Conservation (phyloP, 2,797 vertebrate species). For the Lutjanus campechanus region DNA sequence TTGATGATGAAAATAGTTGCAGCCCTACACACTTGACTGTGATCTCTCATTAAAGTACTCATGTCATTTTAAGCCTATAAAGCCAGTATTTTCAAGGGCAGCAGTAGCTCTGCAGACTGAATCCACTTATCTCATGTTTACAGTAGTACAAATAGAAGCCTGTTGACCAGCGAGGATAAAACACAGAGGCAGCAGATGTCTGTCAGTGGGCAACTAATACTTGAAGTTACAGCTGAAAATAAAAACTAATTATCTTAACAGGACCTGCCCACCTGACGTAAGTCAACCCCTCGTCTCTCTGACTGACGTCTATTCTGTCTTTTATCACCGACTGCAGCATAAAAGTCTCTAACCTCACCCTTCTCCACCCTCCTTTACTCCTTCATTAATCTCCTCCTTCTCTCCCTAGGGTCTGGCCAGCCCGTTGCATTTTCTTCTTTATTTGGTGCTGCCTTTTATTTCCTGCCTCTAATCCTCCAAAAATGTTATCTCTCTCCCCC, state of each 20-base stretch:
- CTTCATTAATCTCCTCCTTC: constrained; percentile 37
- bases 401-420: constrained; percentile 38
- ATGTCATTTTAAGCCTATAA: no score
- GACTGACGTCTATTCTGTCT: constrained; percentile 14
- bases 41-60: neutral
- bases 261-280: constrained; percentile 17
- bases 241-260: constrained; percentile 17
- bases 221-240: constrained; percentile 9
- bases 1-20: neutral
- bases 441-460: constrained; percentile 82
- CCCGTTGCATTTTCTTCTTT: constrained; percentile 81
- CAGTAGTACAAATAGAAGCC: neutral
- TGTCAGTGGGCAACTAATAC: constrained; percentile 17
- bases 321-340: constrained; percentile 1
- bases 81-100: neutral
- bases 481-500: constrained; percentile 79
- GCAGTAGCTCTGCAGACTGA: constrained; percentile 2
- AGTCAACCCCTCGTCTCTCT: neutral
- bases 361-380: constrained; percentile 26
- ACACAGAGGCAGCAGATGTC: constrained; percentile 28
- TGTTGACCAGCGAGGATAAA: neutral
- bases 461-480: constrained; percentile 77
- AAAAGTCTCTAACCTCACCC: constrained; percentile 30
- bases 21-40: neutral
- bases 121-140: neutral